Base-by-base conservation (phyloP, 2,888 invertebrate species). In the Caenorhabditis sinica region DNA sequence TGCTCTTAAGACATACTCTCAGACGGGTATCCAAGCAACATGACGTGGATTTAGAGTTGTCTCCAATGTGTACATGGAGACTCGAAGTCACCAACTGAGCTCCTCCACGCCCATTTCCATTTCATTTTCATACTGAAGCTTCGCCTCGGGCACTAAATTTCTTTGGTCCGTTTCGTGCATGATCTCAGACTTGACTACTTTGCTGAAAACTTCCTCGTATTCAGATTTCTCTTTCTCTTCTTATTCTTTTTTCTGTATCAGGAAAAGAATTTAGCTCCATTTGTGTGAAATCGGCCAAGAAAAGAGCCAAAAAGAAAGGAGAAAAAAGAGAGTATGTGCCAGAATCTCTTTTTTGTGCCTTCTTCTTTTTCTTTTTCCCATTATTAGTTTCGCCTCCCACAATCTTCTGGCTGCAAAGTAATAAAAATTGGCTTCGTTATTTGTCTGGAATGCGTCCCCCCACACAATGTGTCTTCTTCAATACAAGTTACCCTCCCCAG, bases 371-470 rank as follows among this genome's bases (percentile, higher is more conserved):
- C 25, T 53, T 56, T 8, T 23, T 58, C 80, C 72, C 72, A 80
- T 80, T 80, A 80, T 80, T 80, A 80, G 80, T 80, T 80, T 80
- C 80, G 80, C 80, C 72, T 69, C 69, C 69, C 69, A 69, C 80
- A 66, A 65, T 80, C 28, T 56, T 73, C 72, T 65, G 28, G 40
- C 56, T 56, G 66, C 72, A 30, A 60, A 72, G 80, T 72, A 80
- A 80, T 80, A 80, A 80, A 79, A 80, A 80, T 65, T 80, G 80
- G 80, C 80, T 80, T 80, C 80, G 72, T 80, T 80, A 66, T 80
- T 80, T 80, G 72, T 80, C 72, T 65, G 66, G 80, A 80, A 80
- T 80, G 72, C 80, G 63, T 63, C 63, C 63, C 61, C 49, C n/a
- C 40, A 49, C 49, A 60, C 65, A 65, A 71, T 79, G 71, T 53